phyloP scores from a whole-genome alignment of 2,888 invertebrate genomes.

The Parasteatoda lunata region DNA sequence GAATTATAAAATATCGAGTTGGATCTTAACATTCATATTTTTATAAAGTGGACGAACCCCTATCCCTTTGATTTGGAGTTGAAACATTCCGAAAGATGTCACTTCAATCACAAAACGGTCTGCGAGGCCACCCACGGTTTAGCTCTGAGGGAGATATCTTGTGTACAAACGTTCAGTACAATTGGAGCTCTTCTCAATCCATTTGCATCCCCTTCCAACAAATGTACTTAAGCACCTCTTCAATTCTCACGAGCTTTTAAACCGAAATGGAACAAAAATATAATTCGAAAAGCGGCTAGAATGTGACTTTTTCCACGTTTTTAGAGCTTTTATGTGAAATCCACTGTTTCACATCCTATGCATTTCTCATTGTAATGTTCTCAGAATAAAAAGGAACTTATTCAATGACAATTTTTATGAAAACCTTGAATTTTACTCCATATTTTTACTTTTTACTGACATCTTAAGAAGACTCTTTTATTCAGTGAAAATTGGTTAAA shows the following conservation, averaged over 20 bases:
- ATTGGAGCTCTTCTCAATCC: conserved; percentile 30
- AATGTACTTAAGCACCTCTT: conserved; percentile 12
- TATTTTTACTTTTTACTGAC: too few relatives aligned
- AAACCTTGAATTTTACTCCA: background rate
- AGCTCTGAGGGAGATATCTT: background rate
- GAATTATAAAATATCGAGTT: background rate
- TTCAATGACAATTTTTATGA: background rate
- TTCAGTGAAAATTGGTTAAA: too few relatives aligned
- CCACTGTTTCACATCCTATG: background rate
- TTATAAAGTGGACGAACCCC: background rate
- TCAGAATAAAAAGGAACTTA: background rate
- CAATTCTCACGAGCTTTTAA: conserved; percentile 41
- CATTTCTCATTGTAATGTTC: background rate
- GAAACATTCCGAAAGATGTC: background rate
- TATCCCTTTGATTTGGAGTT: too few relatives aligned
- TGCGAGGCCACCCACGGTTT: background rate
- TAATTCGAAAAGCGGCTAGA: background rate
- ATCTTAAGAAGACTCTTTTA: too few relatives aligned
- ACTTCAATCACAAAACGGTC: background rate
- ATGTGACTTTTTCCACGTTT: conserved; percentile 1
- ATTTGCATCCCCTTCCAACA: conserved; percentile 11
- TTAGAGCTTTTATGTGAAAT: background rate
- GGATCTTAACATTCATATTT: background rate
- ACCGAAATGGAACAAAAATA: conserved; percentile 3
- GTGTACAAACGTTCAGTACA: conserved; percentile 28